These are phyloP conservation scores for Heteromormyrus szaboi DNA, from an alignment of 2,797 vertebrate genomes.

Conservation along the genomic window DNA sequence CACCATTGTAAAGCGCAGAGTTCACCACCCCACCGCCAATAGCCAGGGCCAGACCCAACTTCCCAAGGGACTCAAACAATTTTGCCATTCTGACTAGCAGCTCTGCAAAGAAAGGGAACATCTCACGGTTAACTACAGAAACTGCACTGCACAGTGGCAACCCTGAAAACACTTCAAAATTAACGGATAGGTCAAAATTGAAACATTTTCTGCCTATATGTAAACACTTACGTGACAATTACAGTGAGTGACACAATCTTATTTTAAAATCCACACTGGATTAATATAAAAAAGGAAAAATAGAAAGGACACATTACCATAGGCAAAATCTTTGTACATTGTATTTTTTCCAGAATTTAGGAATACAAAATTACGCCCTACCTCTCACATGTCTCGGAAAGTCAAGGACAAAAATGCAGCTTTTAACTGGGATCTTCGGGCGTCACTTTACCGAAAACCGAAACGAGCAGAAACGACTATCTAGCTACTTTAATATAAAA, in stretches of 20 bases:
- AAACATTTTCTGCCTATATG: background rate
- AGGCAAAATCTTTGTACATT: background rate
- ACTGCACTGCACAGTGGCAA: background rate
- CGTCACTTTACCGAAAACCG: background rate
- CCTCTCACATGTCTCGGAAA: background rate
- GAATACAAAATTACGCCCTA: background rate
- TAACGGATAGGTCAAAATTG: background rate
- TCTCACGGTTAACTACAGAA: background rate
- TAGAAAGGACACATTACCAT: background rate
- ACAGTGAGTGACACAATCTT: background rate
- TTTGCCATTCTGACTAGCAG: constrained; percentile 65
- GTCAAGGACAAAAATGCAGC: background rate
- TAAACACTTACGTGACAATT: background rate
- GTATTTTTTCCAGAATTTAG: background rate
- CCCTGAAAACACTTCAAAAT: background rate
- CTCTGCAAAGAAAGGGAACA: background rate
- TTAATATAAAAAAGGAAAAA: background rate
- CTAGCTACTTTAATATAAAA: background rate
- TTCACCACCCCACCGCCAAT: constrained; percentile 85
- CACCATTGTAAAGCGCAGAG: constrained; percentile 92
- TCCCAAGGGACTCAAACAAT: constrained; percentile 86
- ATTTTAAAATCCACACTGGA: background rate
- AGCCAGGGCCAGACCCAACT: constrained; percentile 84
- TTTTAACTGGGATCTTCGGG: background rate
- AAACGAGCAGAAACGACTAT: background rate